Percentiles rank a stretch among this genome's conserved stretches.
These are phyloP conservation scores for Drosophila vallismaia DNA, from an alignment of 2,888 invertebrate species.

Conservation along the genomic window DNA sequence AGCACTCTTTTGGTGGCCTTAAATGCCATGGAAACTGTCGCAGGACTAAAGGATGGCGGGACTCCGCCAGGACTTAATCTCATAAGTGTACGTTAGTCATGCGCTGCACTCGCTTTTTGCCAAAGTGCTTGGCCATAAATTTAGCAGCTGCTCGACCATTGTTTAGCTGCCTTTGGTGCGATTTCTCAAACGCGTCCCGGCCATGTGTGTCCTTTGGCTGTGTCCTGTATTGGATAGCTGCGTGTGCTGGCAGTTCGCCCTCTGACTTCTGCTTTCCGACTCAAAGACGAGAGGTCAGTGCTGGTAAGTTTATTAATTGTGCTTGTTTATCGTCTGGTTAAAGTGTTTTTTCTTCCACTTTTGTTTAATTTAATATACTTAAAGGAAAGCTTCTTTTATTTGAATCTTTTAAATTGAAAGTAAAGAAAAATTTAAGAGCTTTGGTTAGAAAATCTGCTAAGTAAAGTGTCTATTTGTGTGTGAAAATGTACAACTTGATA, in stretches of 20 bases:
- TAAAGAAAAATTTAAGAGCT: background rate
- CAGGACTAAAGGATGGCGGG: conserved; percentile 10
- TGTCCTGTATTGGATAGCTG: conserved; percentile 19
- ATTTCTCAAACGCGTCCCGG: conserved; percentile 72
- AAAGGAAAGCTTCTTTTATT: conserved; percentile 10
- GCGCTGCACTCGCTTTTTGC: conserved; percentile 53
- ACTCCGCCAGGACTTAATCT: conserved; percentile 64
- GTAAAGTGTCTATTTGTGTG: too few relatives aligned
- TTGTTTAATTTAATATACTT: background rate
- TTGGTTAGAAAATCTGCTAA: too few relatives aligned
- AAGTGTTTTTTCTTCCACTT: conserved; percentile 32
- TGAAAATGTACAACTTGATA: too few relatives aligned
- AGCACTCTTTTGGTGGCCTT: conserved; percentile 38
- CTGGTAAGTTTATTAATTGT: conserved; percentile 78
- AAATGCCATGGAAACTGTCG: conserved; percentile 26
- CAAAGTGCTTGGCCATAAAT: conserved; percentile 79
- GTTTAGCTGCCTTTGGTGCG: conserved; percentile 56
- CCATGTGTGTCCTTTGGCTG: conserved; percentile 42
- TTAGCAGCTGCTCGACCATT: conserved; percentile 41
- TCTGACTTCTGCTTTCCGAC: conserved; percentile 19
- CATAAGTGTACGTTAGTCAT: conserved; percentile 78
- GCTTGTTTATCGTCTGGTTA: conserved; percentile 74
- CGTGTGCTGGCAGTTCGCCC: conserved; percentile 42
- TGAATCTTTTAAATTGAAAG: background rate
- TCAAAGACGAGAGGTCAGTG: conserved; percentile 60